phyloP scores from a whole-genome alignment of 2,113 vertebrate genomes.

The Oncorhynchus nerka region DNA sequence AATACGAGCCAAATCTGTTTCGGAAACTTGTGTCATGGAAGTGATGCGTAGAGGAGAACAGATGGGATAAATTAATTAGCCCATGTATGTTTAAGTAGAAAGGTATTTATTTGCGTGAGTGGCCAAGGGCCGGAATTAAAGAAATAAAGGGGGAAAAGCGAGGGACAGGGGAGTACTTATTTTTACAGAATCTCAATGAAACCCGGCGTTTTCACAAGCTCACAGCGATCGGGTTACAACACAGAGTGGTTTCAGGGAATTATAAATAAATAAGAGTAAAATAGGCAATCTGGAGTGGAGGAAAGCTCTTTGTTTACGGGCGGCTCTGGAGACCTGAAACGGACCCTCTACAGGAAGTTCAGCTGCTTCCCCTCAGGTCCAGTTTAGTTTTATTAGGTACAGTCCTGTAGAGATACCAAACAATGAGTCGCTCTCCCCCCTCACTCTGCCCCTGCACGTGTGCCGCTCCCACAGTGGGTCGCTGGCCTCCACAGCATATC shows the following conservation, averaged over 20 bases:
- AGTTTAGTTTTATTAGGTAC: constrained; percentile 77
- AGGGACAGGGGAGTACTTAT: constrained; percentile 61
- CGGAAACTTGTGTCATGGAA: constrained; percentile 78
- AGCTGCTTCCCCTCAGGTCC: constrained; percentile 70
- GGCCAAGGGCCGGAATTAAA: constrained; percentile 75
- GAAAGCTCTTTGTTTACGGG: constrained; percentile 74
- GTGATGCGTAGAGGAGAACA: constrained; percentile 77
- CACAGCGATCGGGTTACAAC: constrained; percentile 72
- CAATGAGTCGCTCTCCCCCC: constrained; percentile 44
- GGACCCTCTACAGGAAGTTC: constrained; percentile 77
- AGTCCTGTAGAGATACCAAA: constrained; percentile 74
- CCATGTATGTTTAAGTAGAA: constrained; percentile 82
- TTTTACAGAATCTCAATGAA: constrained; percentile 52
- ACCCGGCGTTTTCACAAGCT: constrained; percentile 71
- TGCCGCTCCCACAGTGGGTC: constrained; percentile 12
- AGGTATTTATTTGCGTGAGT: constrained; percentile 84
- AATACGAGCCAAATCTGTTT: constrained; percentile 76
- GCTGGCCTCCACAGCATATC: constrained; percentile 8
- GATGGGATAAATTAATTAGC: constrained; percentile 89
- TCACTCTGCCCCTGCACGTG: constrained; percentile 24
- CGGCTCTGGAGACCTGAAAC: constrained; percentile 71
- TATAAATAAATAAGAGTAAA: constrained; percentile 73
- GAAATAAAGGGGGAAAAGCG: constrained; percentile 33
- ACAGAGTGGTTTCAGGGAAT: constrained; percentile 72
- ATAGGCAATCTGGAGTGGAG: constrained; percentile 58